phyloP scores from a whole-genome alignment of 23 tunicate species.

The Diplosoma virens region DNA sequence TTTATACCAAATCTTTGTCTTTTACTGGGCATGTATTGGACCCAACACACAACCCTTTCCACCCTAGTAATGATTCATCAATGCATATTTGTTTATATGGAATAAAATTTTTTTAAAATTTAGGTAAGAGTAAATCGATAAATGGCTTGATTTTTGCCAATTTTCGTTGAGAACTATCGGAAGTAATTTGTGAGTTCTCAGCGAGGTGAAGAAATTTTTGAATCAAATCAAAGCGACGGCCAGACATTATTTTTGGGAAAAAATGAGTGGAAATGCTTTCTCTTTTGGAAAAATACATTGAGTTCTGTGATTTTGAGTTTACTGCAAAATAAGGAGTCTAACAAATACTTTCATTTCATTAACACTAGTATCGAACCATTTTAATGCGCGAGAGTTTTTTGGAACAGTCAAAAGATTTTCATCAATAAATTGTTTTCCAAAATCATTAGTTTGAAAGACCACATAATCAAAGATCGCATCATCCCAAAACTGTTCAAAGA shows the following conservation, averaged over 20 bases:
- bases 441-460: not conserved
- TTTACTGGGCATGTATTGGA: not conserved
- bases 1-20: too few relatives aligned
- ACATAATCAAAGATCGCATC: not conserved
- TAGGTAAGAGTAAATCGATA: too few relatives aligned
- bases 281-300: not conserved
- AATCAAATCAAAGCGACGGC: not conserved
- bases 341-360: not conserved
- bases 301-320: not conserved
- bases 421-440: not conserved
- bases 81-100: not conserved
- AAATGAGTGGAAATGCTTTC: not conserved
- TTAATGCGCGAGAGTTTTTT: not conserved
- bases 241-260: not conserved
- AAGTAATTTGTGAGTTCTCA: not conserved
- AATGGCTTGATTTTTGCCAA: too few relatives aligned
- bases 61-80: not conserved
- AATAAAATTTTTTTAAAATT: not conserved
- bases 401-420: not conserved
- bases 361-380: not conserved
- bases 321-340: not conserved
- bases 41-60: not conserved
- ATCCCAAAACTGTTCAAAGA: too few relatives aligned
- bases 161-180: too few relatives aligned
- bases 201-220: not conserved